Percentiles rank a stretch among this genome's conserved stretches.
phyloP scores from a whole-genome alignment of 2,888 invertebrate species.

The Bombyx huttoni region DNA sequence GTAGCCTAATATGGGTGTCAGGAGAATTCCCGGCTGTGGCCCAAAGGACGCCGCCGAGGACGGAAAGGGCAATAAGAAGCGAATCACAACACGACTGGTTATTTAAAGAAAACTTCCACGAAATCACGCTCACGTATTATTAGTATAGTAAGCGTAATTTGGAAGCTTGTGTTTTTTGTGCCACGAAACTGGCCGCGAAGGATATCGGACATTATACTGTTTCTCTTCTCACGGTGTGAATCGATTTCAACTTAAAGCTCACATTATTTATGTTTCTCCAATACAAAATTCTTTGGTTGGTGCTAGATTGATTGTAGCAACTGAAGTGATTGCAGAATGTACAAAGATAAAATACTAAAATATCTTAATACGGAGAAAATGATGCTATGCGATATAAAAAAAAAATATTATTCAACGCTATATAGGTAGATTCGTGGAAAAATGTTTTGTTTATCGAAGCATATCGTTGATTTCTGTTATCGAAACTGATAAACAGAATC shows the following conservation, averaged over 20 bases:
- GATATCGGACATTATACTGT: conserved; percentile 3
- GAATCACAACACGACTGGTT: conserved; percentile 38
- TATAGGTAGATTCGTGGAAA: conserved; percentile 4
- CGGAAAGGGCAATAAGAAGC: conserved; percentile 34
- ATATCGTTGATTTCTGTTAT: conserved; percentile 23
- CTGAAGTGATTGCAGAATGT: no score
- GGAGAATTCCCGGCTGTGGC: conserved; percentile 41
- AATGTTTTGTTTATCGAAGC: conserved; percentile 20
- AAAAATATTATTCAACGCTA: no score
- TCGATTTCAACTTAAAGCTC: no score
- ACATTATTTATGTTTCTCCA: no score
- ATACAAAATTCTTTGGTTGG: no score
- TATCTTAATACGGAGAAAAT: no score
- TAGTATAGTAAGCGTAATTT: conserved; percentile 45
- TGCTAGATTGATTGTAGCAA: no score
- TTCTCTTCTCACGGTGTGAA: no score
- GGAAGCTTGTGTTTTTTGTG: conserved; percentile 31
- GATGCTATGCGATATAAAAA: no score
- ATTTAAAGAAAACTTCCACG: conserved; percentile 56
- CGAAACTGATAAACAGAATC: conserved; percentile 23
- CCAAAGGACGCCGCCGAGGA: conserved; percentile 66
- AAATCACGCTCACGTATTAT: conserved; percentile 49
- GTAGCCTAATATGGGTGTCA: conserved; percentile 53
- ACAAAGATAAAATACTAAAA: no score
- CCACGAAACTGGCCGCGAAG: conserved; percentile 22